Conservation (phyloP, 1,140 invertebrate genomes). For the Drosophila subpulchrella region DNA sequence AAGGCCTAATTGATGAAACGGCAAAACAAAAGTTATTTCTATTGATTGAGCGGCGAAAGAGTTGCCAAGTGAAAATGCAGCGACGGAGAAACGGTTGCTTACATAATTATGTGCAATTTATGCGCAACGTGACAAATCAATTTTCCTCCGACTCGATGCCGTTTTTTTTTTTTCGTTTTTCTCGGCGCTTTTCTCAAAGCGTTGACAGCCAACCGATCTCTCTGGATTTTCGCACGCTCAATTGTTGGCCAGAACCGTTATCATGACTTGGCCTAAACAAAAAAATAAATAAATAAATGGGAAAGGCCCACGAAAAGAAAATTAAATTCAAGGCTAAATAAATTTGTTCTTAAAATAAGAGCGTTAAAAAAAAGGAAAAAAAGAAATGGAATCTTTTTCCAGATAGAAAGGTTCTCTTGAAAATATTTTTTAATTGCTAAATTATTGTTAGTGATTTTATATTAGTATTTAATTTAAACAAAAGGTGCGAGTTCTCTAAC, state of each 20-base stretch:
- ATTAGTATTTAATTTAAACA: too few species aligned
- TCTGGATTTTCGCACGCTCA: slow-evolving; percentile 61
- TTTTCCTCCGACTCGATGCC: slow-evolving; percentile 58
- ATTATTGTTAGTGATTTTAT: too few species aligned
- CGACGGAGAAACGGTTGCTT: slow-evolving; percentile 55
- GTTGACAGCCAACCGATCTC: slow-evolving; percentile 41
- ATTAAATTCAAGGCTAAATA: neutral
- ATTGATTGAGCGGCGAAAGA: slow-evolving; percentile 39
- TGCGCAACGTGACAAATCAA: slow-evolving; percentile 84
- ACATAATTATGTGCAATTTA: slow-evolving; percentile 79
- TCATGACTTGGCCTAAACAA: slow-evolving; percentile 35
- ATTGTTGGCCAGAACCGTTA: slow-evolving; percentile 50
- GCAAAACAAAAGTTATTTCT: slow-evolving; percentile 64
- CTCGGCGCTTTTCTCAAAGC: slow-evolving; percentile 34
- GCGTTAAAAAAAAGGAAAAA: too few species aligned
- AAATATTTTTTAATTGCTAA: too few species aligned
- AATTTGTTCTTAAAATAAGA: too few species aligned
- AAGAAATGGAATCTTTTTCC: too few species aligned
- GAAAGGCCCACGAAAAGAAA: neutral
- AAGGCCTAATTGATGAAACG: slow-evolving; percentile 81
- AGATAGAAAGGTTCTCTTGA: too few species aligned
- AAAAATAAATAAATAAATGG: slow-evolving; percentile 14
- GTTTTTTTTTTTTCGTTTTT: slow-evolving; percentile 37
- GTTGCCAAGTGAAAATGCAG: slow-evolving; percentile 59
- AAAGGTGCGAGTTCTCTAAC: neutral